Conservation (phyloP, 2,888 invertebrate species). For the Cheilosia vernalis region DNA sequence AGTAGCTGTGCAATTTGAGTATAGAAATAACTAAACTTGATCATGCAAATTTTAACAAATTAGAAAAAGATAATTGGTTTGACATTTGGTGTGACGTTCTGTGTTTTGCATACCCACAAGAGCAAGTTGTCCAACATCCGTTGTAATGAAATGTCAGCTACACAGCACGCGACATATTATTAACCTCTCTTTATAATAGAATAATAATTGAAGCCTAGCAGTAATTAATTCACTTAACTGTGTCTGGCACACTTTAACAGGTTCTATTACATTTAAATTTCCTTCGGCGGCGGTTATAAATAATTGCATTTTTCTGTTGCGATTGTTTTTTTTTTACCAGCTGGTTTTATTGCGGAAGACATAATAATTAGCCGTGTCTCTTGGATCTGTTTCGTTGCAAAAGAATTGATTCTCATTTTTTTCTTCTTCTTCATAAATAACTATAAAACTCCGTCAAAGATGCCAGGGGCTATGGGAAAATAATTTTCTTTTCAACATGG, state of each 20-base stretch:
- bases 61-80: neutral
- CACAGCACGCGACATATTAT: conserved; percentile 38
- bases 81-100: neutral
- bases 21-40: neutral
- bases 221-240: conserved; percentile 17
- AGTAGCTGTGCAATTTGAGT: neutral
- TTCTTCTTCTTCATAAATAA: neutral
- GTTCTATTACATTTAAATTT: conserved; percentile 47
- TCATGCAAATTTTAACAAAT: neutral
- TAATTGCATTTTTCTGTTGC: conserved; percentile 26
- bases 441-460: neutral
- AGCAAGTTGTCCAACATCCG: too few species aligned
- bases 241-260: conserved; percentile 27
- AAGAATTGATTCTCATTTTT: conserved; percentile 8
- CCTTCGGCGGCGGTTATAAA: conserved; percentile 14
- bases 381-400: neutral
- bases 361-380: conserved; percentile 20
- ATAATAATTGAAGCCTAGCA: neutral
- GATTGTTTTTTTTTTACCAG: conserved; percentile 1
- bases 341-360: conserved; percentile 11
- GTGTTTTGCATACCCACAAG: neutral
- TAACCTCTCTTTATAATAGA: too few species aligned
- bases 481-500: neutral
- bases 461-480: neutral
- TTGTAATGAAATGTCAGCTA: too few species aligned